Base-by-base conservation (phyloP, 2,113 vertebrate species). In the Tinamus guttatus region DNA sequence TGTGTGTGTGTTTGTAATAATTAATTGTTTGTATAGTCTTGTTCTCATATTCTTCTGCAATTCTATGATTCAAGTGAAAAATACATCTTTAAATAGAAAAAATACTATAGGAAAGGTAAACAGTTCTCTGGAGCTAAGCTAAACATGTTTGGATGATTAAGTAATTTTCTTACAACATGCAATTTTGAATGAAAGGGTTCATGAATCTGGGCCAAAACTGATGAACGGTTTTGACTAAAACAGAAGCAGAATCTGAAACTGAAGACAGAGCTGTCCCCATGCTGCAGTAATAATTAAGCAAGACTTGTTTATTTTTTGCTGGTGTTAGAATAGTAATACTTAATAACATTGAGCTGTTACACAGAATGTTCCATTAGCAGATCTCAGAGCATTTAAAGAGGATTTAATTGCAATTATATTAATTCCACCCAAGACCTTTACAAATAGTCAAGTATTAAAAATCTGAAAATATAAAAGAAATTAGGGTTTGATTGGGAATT, bases 371-470 rank as follows among this genome's bases (percentile, higher is more conserved):
- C 85, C 79, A 81, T 85, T 96, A 94, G 34, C 41, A 82, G 47
- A 82, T 87, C 47, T 93, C 70, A 76, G 12, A 43, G 24, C 65
- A 84, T 71, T 78, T 64, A 78, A 38, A 87, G 27, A 87, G 38
- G 43, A 82, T 89, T 93, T 89, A 95, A 76, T 91, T 93, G 65
- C 52, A 89, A 73, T 91, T 94, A 60, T 54, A 76, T 75, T 76
- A 20, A 79, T 87, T 82, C 47, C 38, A 87, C 51, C 41, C 56
- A 91, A 94, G 52, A 60, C 38, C 62, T 87, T 87, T 89, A 81
- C 86, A 95, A 93, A 93, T 68, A 87, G 75, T 41, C 51, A 81
- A 89, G 22, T 92, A 75, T 81, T 89, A 86, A 84, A 90, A 92
- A 69, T 65, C 41, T 69, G 62, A 76, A 90, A 93, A 24, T 32